Percentiles rank a stretch among this genome's conserved stretches.
Evolutionary conservation across 2,113 vertebrate species (phyloP).

Genomic region (Excalfactoria chinensis): DNA sequence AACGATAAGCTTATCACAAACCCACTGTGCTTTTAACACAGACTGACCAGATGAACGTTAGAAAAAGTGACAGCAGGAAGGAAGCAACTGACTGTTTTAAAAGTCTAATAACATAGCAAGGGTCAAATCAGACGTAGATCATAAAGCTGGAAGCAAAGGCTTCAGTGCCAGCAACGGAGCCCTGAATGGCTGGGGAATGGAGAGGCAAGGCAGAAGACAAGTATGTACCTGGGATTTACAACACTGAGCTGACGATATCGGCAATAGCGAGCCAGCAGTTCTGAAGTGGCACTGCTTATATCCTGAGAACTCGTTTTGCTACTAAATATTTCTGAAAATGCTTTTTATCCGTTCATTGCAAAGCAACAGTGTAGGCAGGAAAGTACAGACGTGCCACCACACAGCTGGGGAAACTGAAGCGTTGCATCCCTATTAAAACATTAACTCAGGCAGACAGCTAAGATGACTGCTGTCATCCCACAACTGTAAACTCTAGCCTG

Average conservation of each 20-base stretch:
- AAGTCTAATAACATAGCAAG: not conserved
- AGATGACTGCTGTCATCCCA: accelerated
- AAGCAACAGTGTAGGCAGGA: not conserved
- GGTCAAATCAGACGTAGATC: not conserved
- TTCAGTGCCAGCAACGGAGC: not conserved
- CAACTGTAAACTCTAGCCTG: not conserved
- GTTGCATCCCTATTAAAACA: constrained; percentile 32
- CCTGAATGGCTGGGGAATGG: not conserved
- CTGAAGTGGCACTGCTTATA: not conserved
- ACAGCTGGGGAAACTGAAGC: constrained; percentile 8
- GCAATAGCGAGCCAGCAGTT: not conserved
- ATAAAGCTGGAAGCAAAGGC: not conserved
- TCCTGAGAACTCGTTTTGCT: constrained; percentile 7
- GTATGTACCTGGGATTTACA: not conserved
- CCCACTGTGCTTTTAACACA: not conserved
- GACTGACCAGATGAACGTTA: not conserved
- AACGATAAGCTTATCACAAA: not conserved
- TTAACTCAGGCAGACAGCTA: not conserved
- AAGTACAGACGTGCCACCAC: not conserved
- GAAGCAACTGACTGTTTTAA: not conserved
- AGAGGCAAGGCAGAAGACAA: not conserved
- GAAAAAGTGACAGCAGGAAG: not conserved
- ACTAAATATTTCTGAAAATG: not conserved
- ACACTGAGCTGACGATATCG: not conserved
- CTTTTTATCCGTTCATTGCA: not conserved